Percentiles rank a stretch among this genome's conserved stretches.
These are phyloP conservation scores for Autographa gamma DNA, from an alignment of 2,888 invertebrate genomes.

Conservation along the genomic window DNA sequence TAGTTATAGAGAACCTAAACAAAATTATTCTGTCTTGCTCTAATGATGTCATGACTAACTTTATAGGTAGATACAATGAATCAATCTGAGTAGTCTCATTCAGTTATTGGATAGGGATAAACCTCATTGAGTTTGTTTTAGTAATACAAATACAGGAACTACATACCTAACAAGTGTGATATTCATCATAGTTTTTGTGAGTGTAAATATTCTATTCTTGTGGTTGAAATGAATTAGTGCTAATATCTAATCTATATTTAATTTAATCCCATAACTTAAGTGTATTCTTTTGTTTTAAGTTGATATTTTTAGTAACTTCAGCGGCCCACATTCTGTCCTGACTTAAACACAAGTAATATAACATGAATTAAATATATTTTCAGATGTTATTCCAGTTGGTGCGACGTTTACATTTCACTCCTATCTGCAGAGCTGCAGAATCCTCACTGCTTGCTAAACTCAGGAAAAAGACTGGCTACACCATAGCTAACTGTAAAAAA, in stretches of 20 bases:
- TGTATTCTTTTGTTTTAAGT: background rate
- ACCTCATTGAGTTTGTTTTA: background rate
- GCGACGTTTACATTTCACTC: constrained; percentile 89
- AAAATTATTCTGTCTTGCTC: constrained; percentile 62
- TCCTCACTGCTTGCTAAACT: constrained; percentile 94
- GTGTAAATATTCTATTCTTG: background rate
- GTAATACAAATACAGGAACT: background rate
- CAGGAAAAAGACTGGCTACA: constrained; percentile 98
- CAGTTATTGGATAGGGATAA: background rate
- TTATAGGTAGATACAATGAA: background rate
- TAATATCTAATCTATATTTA: background rate
- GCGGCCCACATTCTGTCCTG: background rate
- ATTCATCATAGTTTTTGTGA: background rate
- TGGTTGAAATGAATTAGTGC: background rate
- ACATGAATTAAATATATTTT: constrained; percentile 49
- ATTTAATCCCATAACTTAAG: background rate
- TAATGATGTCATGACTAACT: constrained; percentile 68
- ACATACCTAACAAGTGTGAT: background rate
- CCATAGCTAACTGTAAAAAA: constrained; percentile 98
- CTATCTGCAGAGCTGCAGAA: constrained; percentile 88
- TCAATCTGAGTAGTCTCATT: background rate
- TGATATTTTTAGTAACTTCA: background rate
- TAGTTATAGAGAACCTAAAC: constrained; percentile 24
- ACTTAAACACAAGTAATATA: background rate
- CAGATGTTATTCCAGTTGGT: constrained; percentile 90